Evolutionary conservation across 30 jellyfish, hydroid and myxozoan species (phyloP), one percentile per base, ranked within the genome.

Genomic region (Nemopilema nomurai): DNA sequence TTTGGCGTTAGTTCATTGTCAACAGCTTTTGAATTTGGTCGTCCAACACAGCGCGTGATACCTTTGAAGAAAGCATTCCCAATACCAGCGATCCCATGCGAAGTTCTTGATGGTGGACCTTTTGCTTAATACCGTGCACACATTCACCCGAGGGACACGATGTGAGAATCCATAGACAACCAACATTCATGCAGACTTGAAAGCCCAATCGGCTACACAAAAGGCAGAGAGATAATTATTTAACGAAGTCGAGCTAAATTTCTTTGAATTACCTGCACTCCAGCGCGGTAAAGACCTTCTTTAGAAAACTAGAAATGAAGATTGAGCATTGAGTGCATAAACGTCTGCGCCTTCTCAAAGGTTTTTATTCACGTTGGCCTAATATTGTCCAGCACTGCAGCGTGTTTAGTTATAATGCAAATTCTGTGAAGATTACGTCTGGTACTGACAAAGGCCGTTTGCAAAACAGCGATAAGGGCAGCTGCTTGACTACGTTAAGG

Each of bases 351-450:
- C 13, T 41, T 41, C 57, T 3, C 57, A 41, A 41, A 3, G 13
- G 9, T 3, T 3, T 41, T 41, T 41, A 41, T 41, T 41, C 57
- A 41, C 13, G 6, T 41, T 13, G 13, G 57, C 57, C 57, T 41
- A 13, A 41, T 3, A 41, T 41, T 41, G 57, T 41, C 57, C 57
- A 3, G 9, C 57, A 20, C 76, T 23, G 41, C 51, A 67, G 76
- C 51, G 19, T 33, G 6, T 67, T 24, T 49, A 77, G 78, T 53
- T 77, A 23, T 8, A 53, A 27, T 77, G 78, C 69, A 77, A 31
- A 29, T 62, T 64, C 7, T 30, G 69, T 66, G 68, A 57, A 24
- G 87, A 51, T 29, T 28, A 16, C 9, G 87, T 77, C 87, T 65
- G 31, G 27, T 77, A 29, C 1, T 25, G 87, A 77, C 87, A 77